Evolutionary conservation across 2,888 invertebrate species (phyloP).

Genomic region (Serripes groenlandicus): DNA sequence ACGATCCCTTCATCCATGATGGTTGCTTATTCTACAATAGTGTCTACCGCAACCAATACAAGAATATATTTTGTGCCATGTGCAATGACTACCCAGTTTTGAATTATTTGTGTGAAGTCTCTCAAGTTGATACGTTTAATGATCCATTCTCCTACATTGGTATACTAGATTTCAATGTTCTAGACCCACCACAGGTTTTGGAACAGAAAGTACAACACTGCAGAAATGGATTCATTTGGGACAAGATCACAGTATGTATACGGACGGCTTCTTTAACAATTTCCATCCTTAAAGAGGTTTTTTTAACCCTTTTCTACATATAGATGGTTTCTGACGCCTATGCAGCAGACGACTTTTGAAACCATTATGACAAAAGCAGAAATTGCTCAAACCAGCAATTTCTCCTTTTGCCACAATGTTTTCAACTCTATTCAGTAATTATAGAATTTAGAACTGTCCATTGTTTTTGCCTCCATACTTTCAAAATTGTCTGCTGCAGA

Average conservation of each 20-base stretch:
- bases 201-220: background rate
- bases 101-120: background rate
- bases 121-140: background rate
- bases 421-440: too few relatives aligned
- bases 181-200: background rate
- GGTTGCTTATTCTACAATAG: background rate
- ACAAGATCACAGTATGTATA: background rate
- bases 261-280: too few relatives aligned
- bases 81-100: background rate
- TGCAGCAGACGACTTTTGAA: too few relatives aligned
- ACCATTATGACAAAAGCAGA: too few relatives aligned
- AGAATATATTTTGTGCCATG: background rate
- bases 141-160: background rate
- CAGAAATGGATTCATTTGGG: background rate
- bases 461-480: too few relatives aligned
- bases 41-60: background rate
- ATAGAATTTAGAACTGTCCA: too few relatives aligned
- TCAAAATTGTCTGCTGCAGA: too few relatives aligned
- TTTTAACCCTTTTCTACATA: too few relatives aligned
- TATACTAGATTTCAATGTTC: conserved; percentile 14
- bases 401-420: too few relatives aligned
- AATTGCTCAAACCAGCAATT: too few relatives aligned
- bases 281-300: too few relatives aligned
- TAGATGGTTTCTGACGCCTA: too few relatives aligned
- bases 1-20: background rate